A percentile compares a stretch with the other conserved stretches of the same genome.
These are phyloP conservation scores for Orbicella faveolata DNA, from an alignment of 64 coral and sea anemone species.

Conservation along the genomic window DNA sequence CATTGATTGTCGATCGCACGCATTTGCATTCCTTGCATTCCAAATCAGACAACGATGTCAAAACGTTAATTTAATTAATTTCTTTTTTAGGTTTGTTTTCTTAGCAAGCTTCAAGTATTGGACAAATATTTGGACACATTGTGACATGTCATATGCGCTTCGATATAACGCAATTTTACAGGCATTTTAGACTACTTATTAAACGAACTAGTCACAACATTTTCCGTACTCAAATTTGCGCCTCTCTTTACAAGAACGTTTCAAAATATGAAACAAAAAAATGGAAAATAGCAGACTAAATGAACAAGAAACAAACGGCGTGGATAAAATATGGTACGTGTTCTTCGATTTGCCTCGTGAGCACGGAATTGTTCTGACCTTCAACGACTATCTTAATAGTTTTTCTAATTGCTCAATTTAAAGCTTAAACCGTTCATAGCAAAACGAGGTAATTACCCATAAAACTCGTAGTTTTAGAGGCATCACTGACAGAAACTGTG, in stretches of 20 bases:
- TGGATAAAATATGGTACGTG: too few relatives aligned
- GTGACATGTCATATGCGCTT: not conserved
- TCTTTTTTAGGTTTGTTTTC: not conserved
- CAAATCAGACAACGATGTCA: not conserved
- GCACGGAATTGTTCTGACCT: not conserved
- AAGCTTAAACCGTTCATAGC: not conserved
- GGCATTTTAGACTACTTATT: too few relatives aligned
- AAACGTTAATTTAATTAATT: not conserved
- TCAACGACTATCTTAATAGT: not conserved
- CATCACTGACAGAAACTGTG: not conserved
- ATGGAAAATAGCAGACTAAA: too few relatives aligned
- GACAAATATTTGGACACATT: not conserved
- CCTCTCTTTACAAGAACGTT: too few relatives aligned
- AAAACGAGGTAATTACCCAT: not conserved
- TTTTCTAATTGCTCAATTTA: conserved; percentile 13
- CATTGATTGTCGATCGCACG: not conserved
- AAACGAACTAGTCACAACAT: too few relatives aligned
- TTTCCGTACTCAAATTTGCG: too few relatives aligned
- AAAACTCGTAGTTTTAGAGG: not conserved
- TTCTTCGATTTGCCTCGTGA: not conserved
- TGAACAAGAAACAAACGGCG: too few relatives aligned
- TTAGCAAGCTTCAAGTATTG: not conserved
- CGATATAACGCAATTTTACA: not conserved
- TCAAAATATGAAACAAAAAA: too few relatives aligned
- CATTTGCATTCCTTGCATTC: conserved; percentile 1